phyloP scores from a whole-genome alignment of 2,113 vertebrate species.

The Sorex fumeus region DNA sequence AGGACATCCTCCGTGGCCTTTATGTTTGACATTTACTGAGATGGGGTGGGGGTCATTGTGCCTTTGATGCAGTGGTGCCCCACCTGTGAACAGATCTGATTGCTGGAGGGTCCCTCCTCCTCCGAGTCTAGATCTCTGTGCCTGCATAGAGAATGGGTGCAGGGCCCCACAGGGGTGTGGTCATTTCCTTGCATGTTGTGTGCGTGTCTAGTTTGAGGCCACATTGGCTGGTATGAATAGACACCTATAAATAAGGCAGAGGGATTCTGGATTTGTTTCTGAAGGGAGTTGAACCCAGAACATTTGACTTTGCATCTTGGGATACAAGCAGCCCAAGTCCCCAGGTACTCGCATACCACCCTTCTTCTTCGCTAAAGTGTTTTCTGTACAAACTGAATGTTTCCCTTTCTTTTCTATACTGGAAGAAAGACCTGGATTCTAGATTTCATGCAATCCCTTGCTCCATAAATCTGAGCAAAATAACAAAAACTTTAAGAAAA shows the following conservation, averaged over 20 bases:
- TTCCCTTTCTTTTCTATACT: background rate
- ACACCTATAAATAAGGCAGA: conserved; percentile 24
- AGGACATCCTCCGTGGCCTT: background rate
- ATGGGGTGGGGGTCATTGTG: background rate
- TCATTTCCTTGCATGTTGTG: background rate
- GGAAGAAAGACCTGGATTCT: background rate
- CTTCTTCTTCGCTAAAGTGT: background rate
- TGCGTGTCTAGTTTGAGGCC: background rate
- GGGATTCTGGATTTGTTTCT: conserved; percentile 15
- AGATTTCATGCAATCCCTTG: conserved; percentile 8
- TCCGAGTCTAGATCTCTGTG: background rate
- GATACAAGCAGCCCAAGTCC: background rate
- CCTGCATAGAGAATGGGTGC: background rate
- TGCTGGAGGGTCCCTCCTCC: background rate
- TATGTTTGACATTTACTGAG: background rate
- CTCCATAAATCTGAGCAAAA: conserved; percentile 16
- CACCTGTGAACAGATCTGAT: background rate
- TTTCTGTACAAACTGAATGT: background rate
- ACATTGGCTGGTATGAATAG: background rate
- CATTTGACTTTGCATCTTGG: background rate
- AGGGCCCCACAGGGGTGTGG: background rate
- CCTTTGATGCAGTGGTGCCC: background rate
- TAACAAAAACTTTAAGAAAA: background rate
- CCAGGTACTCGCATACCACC: background rate
- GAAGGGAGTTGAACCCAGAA: conserved; percentile 22